Evolutionary conservation across 2,888 invertebrate genomes (phyloP), one percentile per base, ranked within the genome.

Genomic region (Hemicrepidius hirtus): DNA sequence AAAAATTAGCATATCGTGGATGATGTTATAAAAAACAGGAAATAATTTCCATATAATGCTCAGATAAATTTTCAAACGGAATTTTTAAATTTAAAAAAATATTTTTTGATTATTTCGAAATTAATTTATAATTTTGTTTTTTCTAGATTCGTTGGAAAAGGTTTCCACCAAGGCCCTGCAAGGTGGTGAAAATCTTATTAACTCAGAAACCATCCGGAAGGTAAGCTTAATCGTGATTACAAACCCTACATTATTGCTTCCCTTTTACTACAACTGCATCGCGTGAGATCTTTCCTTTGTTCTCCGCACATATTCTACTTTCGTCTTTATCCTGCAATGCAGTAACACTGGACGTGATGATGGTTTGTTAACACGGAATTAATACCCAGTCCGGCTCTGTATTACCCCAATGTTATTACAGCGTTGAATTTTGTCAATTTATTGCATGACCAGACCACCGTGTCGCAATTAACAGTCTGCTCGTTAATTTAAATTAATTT

Each of bases 401-500:
- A 6, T 20, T 16, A 1, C 6, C 1, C 28, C 24, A 12, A 28
- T 21, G 24, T 50, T 28, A 50, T 24, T 50, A 24, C 18, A 35
- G 20, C 20, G 20, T 37, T 10, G n/a, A 50, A 32, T 57, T 32
- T 57, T 10, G 37, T 37, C 57, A 57, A 37, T 57, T 57, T 57
- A 57, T 57, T 40, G 57, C 35, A 18, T 16, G 57, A 37, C 0
- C 57, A 37, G 13, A 37, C 40, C 35, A 5, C 37, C 57, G 37
- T 32, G 20, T 18, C 44, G 41, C 60, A 60, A 60, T 60, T 60
- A 60, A 60, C 60, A 21, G 28, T 13, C 21, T 44, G 24, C 21
- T 44, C 44, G 60, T 60, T 60, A 60, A 60, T 60, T 60, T 37
- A 60, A 60, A 44, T 41, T 41, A 41, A 60, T 60, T 60, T 60